Evolutionary conservation across 2,113 vertebrate genomes (phyloP).

Genomic region (Clinocottus analis): DNA sequence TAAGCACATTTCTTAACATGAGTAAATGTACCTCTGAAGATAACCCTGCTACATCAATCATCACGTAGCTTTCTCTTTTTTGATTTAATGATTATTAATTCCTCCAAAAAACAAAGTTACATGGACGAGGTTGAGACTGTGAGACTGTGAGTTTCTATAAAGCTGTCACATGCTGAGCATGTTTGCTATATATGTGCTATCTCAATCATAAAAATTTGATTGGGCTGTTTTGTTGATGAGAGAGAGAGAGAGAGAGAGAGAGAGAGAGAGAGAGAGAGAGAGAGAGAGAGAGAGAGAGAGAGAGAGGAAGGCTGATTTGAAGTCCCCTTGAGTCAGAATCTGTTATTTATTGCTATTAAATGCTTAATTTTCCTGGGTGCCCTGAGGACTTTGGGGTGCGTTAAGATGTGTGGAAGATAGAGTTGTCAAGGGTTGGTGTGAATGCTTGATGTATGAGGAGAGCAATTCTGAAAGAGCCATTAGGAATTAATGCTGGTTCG

Average conservation of each 20-base stretch:
- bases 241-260: no score
- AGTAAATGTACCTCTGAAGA: neutral
- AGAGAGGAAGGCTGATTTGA: conserved; percentile 45
- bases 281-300: no score
- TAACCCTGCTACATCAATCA: neutral
- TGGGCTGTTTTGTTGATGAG: conserved; percentile 23
- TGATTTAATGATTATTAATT: neutral
- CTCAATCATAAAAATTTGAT: conserved; percentile 39
- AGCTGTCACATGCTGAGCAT: neutral
- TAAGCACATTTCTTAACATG: neutral
- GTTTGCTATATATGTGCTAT: conserved; percentile 7
- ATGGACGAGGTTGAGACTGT: neutral
- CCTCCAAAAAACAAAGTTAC: neutral
- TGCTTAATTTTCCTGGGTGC: conserved; percentile 74
- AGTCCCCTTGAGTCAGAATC: conserved; percentile 73
- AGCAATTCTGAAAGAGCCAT: conserved; percentile 55
- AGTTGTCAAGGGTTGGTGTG: conserved; percentile 64
- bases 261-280: no score
- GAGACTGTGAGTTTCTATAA: neutral
- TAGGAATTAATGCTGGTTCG: conserved; percentile 31
- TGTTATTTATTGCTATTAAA: conserved; percentile 81
- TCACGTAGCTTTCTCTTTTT: neutral
- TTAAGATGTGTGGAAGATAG: conserved; percentile 70
- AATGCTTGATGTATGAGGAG: conserved; percentile 68
- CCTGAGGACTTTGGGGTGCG: conserved; percentile 65